These are phyloP conservation scores for Danionella cerebrum DNA, from an alignment of 2,113 vertebrate genomes.

Conservation along the genomic window DNA sequence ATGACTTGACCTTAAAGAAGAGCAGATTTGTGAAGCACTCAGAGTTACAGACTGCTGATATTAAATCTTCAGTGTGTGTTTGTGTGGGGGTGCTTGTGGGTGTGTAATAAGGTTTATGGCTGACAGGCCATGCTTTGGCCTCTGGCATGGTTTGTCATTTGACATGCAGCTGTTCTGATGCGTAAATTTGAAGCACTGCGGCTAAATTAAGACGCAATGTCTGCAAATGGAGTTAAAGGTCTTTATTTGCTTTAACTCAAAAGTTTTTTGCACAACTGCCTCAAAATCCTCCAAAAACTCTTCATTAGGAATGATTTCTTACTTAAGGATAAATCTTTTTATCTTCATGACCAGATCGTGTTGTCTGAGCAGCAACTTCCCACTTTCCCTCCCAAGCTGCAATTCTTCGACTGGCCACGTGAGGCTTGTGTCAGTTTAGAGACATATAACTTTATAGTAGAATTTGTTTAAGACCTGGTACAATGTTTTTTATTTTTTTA, in stretches of 20 bases:
- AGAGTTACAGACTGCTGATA: constrained; percentile 20
- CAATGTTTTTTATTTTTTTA: no score
- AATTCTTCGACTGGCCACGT: no score
- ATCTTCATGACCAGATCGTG: no score
- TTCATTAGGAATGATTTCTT: no score
- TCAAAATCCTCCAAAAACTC: no score
- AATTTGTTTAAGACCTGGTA: no score
- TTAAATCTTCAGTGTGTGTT: constrained; percentile 17
- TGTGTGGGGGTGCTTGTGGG: constrained; percentile 1
- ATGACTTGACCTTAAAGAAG: neutral
- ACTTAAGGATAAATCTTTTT: no score
- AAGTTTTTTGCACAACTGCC: neutral
- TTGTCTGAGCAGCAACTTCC: no score
- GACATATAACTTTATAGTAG: no score
- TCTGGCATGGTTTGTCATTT: constrained; percentile 17
- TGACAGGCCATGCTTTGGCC: neutral
- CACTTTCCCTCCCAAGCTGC: no score
- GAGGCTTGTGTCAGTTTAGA: no score
- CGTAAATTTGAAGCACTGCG: neutral
- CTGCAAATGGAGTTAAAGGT: neutral
- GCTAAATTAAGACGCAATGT: constrained; percentile 1
- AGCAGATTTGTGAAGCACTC: constrained; percentile 14
- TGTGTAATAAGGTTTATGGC: neutral
- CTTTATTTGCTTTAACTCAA: neutral
- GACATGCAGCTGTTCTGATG: constrained; percentile 30